Percentiles rank a stretch among this genome's conserved stretches.
Evolutionary conservation across 2,113 vertebrate species (phyloP).

Genomic region (Meles meles): DNA sequence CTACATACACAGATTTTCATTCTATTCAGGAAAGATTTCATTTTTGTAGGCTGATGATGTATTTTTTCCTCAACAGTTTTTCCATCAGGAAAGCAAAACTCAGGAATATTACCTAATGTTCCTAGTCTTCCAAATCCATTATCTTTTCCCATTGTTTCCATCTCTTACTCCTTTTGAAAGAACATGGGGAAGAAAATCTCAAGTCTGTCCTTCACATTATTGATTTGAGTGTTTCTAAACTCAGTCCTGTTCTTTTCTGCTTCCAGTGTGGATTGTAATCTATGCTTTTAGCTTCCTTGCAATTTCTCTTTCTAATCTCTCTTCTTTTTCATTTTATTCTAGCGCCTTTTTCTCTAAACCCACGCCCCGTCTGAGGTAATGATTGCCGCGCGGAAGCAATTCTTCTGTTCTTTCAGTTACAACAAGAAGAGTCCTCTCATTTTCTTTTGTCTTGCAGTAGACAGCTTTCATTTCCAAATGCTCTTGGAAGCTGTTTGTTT

Average conservation of each 20-base stretch:
- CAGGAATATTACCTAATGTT: neutral
- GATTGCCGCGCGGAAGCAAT: neutral
- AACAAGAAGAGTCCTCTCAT: neutral
- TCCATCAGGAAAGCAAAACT: neutral
- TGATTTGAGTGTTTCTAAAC: neutral
- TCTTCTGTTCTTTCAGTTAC: neutral
- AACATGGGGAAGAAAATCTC: neutral
- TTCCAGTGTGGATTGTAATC: neutral
- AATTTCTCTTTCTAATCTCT: neutral
- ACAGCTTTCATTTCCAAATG: constrained; percentile 10
- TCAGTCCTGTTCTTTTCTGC: neutral
- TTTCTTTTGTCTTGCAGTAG: neutral
- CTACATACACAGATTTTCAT: neutral
- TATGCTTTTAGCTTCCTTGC: neutral
- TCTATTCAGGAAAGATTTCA: neutral
- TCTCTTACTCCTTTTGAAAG: neutral
- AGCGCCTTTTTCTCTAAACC: neutral
- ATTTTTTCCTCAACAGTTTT: neutral
- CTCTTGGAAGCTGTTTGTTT: neutral
- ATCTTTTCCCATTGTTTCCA: neutral
- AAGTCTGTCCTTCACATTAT: neutral
- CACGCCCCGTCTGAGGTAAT: neutral
- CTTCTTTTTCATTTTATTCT: neutral
- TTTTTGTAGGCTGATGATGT: neutral
- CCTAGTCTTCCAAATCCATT: neutral